Conservation (phyloP, 2,797 vertebrate genomes). For the Gorsachius magnificus region DNA sequence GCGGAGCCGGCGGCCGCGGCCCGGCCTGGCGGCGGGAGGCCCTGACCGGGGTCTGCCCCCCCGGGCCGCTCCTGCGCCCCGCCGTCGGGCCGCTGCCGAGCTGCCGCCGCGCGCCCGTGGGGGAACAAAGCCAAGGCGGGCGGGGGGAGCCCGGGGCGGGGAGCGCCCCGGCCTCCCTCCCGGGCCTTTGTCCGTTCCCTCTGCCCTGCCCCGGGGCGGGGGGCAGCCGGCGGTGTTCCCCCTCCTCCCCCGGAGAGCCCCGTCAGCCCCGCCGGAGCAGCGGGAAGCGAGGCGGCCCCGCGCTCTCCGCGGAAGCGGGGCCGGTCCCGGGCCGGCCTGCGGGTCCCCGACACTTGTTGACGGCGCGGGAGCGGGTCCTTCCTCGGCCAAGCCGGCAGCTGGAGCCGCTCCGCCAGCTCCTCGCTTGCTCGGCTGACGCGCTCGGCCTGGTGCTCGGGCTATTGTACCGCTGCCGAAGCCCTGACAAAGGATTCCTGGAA, state of each 20-base stretch:
- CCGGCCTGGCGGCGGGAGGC: no score
- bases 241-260: no score
- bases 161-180: not conserved
- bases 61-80: not conserved
- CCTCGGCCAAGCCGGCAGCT: not conserved
- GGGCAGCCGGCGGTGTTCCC: not conserved
- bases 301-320: not conserved
- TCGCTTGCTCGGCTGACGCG: not conserved
- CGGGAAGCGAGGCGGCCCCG: not conserved
- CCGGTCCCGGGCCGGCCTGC: not conserved
- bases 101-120: not conserved
- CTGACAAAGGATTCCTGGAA: not conserved
- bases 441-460: not conserved
- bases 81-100: no score
- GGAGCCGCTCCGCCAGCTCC: not conserved
- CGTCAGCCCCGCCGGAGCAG: not conserved
- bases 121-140: not conserved
- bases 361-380: not conserved
- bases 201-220: not conserved
- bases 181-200: not conserved
- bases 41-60: no score
- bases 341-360: constrained; percentile 35
- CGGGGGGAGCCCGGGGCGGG: no score
- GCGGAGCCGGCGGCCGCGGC: not conserved
- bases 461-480: rapidly evolving